phyloP scores from a whole-genome alignment of 2,888 invertebrate genomes.

The Erannis defoliaria region DNA sequence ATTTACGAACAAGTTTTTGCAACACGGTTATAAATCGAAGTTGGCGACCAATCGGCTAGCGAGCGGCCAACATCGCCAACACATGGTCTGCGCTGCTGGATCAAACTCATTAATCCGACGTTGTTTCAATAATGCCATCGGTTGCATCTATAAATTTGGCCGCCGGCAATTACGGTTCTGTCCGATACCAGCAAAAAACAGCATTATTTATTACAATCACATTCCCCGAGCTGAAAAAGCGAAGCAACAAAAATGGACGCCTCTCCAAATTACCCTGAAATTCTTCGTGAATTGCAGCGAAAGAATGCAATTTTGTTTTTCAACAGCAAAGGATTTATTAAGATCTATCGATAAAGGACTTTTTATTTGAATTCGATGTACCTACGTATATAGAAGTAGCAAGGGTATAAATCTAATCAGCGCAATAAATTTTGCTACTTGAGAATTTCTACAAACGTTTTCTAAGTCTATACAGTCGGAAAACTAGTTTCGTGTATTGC shows the following conservation, averaged over 20 bases:
- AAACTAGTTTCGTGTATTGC: constrained; percentile 8
- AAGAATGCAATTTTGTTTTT: constrained; percentile 39
- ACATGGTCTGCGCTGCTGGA: constrained; percentile 17
- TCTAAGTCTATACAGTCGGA: neutral
- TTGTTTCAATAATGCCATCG: constrained; percentile 52
- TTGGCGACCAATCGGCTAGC: neutral
- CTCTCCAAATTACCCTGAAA: constrained; percentile 33
- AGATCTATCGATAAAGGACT: constrained; percentile 8
- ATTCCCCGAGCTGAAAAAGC: constrained; percentile 43
- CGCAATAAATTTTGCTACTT: neutral
- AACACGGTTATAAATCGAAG: constrained; percentile 19
- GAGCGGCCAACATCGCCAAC: neutral
- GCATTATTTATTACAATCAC: constrained; percentile 49
- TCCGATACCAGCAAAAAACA: constrained; percentile 48
- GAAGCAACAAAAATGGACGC: constrained; percentile 40
- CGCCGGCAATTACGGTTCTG: constrained; percentile 49
- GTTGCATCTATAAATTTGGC: constrained; percentile 53
- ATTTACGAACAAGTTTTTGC: constrained; percentile 27
- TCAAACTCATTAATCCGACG: constrained; percentile 51
- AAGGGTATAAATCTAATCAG: neutral
- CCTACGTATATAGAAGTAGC: neutral
- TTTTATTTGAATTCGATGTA: too few species aligned
- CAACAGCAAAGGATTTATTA: constrained; percentile 17
- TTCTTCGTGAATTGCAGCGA: constrained; percentile 33
- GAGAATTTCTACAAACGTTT: neutral